These are phyloP conservation scores for Neoarius graeffei DNA, from an alignment of 2,113 vertebrate species.

Conservation along the genomic window DNA sequence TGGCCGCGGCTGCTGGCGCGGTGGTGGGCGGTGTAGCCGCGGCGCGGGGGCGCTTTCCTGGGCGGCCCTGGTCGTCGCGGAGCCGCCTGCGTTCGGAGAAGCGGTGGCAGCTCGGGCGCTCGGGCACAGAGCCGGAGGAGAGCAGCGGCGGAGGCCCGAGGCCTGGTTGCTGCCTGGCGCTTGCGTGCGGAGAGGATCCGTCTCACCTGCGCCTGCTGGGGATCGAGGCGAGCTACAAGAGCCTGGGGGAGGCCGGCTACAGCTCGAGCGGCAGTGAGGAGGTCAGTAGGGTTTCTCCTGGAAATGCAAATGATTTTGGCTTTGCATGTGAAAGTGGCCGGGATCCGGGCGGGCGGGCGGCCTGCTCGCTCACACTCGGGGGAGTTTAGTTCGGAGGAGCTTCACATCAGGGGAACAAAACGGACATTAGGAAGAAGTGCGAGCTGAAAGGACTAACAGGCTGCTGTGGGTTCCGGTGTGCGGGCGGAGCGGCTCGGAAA, in stretches of 20 bases:
- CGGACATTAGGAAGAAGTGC: constrained; percentile 22
- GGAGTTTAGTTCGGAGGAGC: constrained; percentile 22
- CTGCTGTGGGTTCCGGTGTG: not conserved
- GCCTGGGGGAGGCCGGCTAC: constrained; percentile 81
- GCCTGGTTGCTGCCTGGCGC: constrained; percentile 79
- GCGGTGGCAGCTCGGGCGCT: constrained; percentile 77
- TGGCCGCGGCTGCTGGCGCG: constrained; percentile 84
- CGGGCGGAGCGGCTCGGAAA: not conserved
- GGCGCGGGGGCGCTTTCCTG: constrained; percentile 87
- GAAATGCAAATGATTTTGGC: not conserved
- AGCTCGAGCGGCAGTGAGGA: constrained; percentile 81
- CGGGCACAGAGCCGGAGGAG: constrained; percentile 76
- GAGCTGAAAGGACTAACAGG: not conserved
- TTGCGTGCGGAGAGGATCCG: constrained; percentile 81
- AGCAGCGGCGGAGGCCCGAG: constrained; percentile 78
- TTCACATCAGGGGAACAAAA: constrained; percentile 34
- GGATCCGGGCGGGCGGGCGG: not conserved
- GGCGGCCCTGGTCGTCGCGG: constrained; percentile 83
- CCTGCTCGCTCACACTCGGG: not conserved
- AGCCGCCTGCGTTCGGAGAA: constrained; percentile 79
- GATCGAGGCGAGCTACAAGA: constrained; percentile 81
- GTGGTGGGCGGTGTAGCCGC: constrained; percentile 75
- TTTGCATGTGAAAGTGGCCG: not conserved
- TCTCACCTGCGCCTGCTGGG: constrained; percentile 83
- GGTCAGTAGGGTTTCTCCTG: constrained; percentile 63